Conservation (phyloP, 2,888 invertebrate genomes). For the Neoascia interrupta region DNA sequence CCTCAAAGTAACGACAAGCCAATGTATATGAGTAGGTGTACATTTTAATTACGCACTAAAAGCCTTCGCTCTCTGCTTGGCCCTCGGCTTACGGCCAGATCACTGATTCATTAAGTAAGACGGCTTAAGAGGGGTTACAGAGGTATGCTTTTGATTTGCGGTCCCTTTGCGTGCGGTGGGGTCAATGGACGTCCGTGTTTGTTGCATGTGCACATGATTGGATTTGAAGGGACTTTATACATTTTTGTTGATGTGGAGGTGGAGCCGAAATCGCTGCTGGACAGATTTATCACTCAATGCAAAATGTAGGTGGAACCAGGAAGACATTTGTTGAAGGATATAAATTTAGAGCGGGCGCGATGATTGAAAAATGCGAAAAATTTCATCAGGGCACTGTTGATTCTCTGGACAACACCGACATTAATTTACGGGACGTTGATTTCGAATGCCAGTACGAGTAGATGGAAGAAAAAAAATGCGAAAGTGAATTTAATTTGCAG, state of each 20-base stretch:
- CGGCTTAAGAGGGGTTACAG: too few species aligned
- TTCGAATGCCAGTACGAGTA: too few species aligned
- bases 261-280: constrained; percentile 9
- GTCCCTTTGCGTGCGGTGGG: constrained; percentile 31
- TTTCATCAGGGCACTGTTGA: too few species aligned
- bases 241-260: constrained; percentile 39
- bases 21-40: constrained; percentile 48
- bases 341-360: constrained; percentile 13
- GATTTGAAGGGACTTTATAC: constrained; percentile 23
- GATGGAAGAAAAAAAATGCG: too few species aligned
- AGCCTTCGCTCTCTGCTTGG: constrained; percentile 7
- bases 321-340: constrained; percentile 27
- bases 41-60: constrained; percentile 64
- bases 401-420: too few species aligned
- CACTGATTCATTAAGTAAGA: too few species aligned
- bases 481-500: too few species aligned
- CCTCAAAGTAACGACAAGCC: constrained; percentile 60
- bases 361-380: constrained; percentile 53
- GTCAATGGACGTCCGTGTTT: constrained; percentile 33
- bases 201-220: constrained; percentile 36
- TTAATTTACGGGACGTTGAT: too few species aligned
- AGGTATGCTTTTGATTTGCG: constrained; percentile 34
- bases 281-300: constrained; percentile 41
- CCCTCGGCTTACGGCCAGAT: too few species aligned
- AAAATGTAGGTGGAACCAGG: constrained; percentile 56